Evolutionary conservation across 2,888 invertebrate species (phyloP), one percentile per base, ranked within the genome.

Genomic region (Tridacna crocea): DNA sequence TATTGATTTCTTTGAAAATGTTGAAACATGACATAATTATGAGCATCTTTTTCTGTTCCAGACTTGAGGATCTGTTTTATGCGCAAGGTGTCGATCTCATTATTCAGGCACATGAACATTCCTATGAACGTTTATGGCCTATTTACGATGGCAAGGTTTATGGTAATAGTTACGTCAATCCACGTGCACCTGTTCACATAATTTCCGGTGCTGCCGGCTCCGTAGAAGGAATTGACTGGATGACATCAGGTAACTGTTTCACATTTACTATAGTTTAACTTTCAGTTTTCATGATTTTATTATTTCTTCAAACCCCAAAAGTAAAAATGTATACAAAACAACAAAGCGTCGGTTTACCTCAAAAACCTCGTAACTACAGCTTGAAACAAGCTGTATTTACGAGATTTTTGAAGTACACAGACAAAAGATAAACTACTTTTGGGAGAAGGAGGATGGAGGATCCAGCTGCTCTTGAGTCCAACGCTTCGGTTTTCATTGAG

Each of bases 111-210:
- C 91, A 91, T 55, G 90, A 91, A 77, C 90, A 90, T 75, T 88
- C 89, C 19, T 93, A 93, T 75, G 92, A 93, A 83, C 83, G 93
- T 0, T 77, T 91, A 17, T 93, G 90, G 89, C 93, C 93, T 1
- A 83, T 91, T 61, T 90, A 90, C 79, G 83, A 90, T 24, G 89
- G 88, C 0, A 79, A 85, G 22, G 88, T 88, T 0, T 46, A 88
- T 12, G 75, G 87, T 15, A 83, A 84, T 15, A 86, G 89, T 72
- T 93, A 93, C 78, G 81, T 74, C 8, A 83, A 92, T 74, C 91
- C 92, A 11, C 82, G 72, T 19, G 92, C 91, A 0, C 92, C 92
- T 0, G 89, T 92, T 3, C 91, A 93, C 74, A 77, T 93, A 60
- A 91, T 90, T 36, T 85, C 91, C 27, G 93, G 92, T 63, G 90